These are phyloP conservation scores for Nasonia giraulti DNA, from an alignment of 1,140 invertebrate species.

Conservation along the genomic window DNA sequence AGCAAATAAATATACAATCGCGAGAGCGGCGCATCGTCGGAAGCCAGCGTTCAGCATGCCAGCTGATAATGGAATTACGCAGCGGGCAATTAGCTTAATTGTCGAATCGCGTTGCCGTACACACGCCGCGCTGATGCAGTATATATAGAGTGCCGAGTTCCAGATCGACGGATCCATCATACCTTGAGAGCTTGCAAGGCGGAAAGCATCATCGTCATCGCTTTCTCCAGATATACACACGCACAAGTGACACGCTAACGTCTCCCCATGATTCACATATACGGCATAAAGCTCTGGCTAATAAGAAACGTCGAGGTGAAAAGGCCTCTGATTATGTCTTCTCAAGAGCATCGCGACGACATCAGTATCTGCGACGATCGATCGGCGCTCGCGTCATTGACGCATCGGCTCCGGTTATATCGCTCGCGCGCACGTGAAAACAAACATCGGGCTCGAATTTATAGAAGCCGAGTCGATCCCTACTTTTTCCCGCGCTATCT, in stretches of 20 bases:
- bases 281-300: too few relatives aligned
- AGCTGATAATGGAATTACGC: not conserved
- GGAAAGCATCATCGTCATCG: too few relatives aligned
- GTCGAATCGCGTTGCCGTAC: not conserved
- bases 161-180: not conserved
- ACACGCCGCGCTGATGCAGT: too few relatives aligned
- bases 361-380: not conserved
- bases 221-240: too few relatives aligned
- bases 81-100: not conserved
- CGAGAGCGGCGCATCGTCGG: not conserved
- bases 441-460: not conserved
- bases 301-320: too few relatives aligned
- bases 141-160: not conserved
- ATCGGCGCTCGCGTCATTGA: not conserved
- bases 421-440: not conserved
- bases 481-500: not conserved
- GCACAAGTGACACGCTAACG: too few relatives aligned
- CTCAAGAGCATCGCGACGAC: too few relatives aligned
- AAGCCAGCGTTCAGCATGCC: not conserved
- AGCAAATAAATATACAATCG: not conserved
- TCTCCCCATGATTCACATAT: too few relatives aligned
- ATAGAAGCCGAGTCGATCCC: not conserved
- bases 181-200: too few relatives aligned
- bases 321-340: too few relatives aligned
- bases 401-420: not conserved